phyloP scores from a whole-genome alignment of 2,888 invertebrate species.

The Tipula lateralis region DNA sequence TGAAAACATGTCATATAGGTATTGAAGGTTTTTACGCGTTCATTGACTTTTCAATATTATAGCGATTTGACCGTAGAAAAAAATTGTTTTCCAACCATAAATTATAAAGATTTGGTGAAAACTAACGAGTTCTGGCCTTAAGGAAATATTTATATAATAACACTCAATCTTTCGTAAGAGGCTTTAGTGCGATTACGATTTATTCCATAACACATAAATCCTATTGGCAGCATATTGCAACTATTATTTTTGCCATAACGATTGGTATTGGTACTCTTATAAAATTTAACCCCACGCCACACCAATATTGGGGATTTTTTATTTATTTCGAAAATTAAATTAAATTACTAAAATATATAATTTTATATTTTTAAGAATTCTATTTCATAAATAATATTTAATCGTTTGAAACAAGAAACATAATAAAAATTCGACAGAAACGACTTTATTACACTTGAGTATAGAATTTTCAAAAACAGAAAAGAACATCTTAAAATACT shows the following conservation, averaged over 20 bases:
- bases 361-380: background rate
- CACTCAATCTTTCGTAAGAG: no score
- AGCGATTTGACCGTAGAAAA: no score
- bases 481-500: background rate
- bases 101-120: no score
- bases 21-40: no score
- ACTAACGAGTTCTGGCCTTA: no score
- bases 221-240: background rate
- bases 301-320: background rate
- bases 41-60: no score
- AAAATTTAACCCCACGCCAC: background rate
- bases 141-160: no score
- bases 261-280: background rate
- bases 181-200: no score
- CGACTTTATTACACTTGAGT: background rate
- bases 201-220: no score
- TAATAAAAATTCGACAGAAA: background rate
- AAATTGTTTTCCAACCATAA: no score
- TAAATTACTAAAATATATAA: background rate
- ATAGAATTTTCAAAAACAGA: background rate
- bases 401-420: background rate
- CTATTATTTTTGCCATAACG: background rate
- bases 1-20: no score
- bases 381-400: conserved; percentile 19
- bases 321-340: background rate